phyloP scores from a whole-genome alignment of 1,140 invertebrate species.

The Chlorops oryzae region DNA sequence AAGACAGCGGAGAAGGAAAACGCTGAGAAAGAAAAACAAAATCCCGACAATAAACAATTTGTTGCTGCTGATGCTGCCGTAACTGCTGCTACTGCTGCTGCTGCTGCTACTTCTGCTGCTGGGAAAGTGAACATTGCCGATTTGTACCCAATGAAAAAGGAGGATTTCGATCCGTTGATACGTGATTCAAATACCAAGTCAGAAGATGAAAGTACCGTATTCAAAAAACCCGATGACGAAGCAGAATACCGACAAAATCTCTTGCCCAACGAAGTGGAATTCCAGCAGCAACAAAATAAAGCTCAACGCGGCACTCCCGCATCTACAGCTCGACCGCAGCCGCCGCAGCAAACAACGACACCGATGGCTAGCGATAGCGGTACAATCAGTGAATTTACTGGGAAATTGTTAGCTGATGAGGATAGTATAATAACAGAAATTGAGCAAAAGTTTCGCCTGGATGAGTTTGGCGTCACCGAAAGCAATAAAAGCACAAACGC shows the following conservation, averaged over 20 bases:
- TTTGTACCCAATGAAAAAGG: constrained; percentile 38
- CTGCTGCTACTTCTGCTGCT: not conserved
- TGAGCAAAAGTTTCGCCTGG: constrained; percentile 40
- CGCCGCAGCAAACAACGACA: constrained; percentile 11
- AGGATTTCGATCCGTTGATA: constrained; percentile 38
- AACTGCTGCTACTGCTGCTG: not conserved
- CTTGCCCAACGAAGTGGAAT: constrained; percentile 40
- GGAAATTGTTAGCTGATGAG: constrained; percentile 38
- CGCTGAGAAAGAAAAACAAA: not conserved
- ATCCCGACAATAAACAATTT: not conserved
- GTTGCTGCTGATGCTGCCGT: not conserved
- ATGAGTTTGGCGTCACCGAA: constrained; percentile 20
- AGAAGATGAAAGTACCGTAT: constrained; percentile 24
- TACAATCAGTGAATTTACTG: constrained; percentile 32
- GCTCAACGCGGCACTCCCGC: constrained; percentile 7
- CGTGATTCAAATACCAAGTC: constrained; percentile 27
- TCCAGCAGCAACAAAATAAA: constrained; percentile 6
- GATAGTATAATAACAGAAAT: constrained; percentile 44
- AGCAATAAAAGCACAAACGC: not conserved
- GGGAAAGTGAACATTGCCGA: constrained; percentile 34
- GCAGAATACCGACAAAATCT: constrained; percentile 37
- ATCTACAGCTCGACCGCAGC: constrained; percentile 8
- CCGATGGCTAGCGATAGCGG: constrained; percentile 1
- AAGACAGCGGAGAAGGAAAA: not conserved
- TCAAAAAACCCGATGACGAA: constrained; percentile 27